Evolutionary conservation across 2,888 invertebrate genomes (phyloP), one percentile per base, ranked within the genome.

Genomic region (Megastigmus dorsalis): DNA sequence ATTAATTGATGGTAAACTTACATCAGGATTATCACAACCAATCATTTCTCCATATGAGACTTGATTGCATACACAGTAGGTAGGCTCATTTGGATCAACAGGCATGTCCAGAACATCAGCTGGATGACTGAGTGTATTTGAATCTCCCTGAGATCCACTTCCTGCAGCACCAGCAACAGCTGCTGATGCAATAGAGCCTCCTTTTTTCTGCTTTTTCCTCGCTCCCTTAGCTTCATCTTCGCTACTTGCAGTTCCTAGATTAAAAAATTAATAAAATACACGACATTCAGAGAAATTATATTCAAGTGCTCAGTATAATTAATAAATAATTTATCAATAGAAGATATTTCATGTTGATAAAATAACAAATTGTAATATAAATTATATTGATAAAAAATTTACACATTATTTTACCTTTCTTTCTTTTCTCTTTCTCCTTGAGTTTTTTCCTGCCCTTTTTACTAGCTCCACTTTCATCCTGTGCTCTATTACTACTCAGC

Each of bases 11-110:
- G 18, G 6, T 30, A 74, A 76, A 89, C 90, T 90, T 89, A 93
- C 95, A 90, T 95, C 95, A 60, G 93, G 93, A 89, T 97, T 97
- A 89, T 98, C 97, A 90, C 97, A 98, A 78, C 95, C 96, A 85
- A 98, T 97, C 97, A 98, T 98, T 90, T 97, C 96, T 69, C 97
- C 97, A 83, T 97, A 97, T 3, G 97, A 97, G 60, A 95, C 95
- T 92, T 99, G 98, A 88, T 98, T 97, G 85, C 99, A 99, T 43
- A 98, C 90, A 88, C 98, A 99, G 87, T 99, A 99, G 0, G 98
- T 98, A 0, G 99, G 99, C 87, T 99, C 99, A 85, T 99, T 99
- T 0, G 99, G 99, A 90, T 99, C 95, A 0, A 95, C 95, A 0
- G 95, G 95, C 95, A 95, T 95, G 80, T 95, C 95, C 41, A 95